A percentile compares a stretch with the other conserved stretches of the same genome.
Evolutionary conservation across 2,113 vertebrate genomes (phyloP).

Genomic region (Nibea albiflora): DNA sequence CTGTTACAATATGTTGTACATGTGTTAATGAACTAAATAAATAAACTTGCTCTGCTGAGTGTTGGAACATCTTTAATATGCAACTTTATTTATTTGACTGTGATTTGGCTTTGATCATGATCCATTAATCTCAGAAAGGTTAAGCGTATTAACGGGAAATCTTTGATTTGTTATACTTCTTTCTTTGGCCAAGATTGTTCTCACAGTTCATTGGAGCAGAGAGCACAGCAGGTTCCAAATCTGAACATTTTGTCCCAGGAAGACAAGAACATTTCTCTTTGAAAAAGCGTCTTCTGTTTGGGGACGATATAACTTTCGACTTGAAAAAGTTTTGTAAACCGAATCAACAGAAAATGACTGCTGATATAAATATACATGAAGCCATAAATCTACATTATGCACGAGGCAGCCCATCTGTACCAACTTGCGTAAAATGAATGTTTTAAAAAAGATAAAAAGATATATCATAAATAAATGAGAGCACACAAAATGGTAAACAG

Average conservation of each 20-base stretch:
- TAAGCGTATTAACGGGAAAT: not conserved
- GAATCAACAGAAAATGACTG: not conserved
- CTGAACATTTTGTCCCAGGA: conserved; percentile 10
- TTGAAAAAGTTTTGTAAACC: not conserved
- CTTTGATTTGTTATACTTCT: conserved; percentile 8
- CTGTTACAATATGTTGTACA: conserved; percentile 64
- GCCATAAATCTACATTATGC: not conserved
- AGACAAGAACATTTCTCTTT: conserved; percentile 20
- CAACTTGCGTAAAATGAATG: not conserved
- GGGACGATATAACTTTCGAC: not conserved
- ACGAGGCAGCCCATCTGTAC: not conserved
- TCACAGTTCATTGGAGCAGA: conserved; percentile 25
- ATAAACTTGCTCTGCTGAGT: conserved; percentile 50
- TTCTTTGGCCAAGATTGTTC: not conserved
- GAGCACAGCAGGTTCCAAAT: conserved; percentile 3
- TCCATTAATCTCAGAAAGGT: not conserved
- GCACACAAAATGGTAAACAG: not conserved
- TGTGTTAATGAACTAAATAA: conserved; percentile 73
- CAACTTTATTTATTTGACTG: not conserved
- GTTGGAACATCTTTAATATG: conserved; percentile 43
- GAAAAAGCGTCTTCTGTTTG: not conserved
- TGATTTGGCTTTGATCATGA: not conserved
- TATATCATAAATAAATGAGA: not conserved
- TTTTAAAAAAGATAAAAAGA: not conserved
- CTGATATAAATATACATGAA: not conserved